These are phyloP conservation scores for Luperina testacea DNA, from an alignment of 2,888 invertebrate species.

Conservation along the genomic window DNA sequence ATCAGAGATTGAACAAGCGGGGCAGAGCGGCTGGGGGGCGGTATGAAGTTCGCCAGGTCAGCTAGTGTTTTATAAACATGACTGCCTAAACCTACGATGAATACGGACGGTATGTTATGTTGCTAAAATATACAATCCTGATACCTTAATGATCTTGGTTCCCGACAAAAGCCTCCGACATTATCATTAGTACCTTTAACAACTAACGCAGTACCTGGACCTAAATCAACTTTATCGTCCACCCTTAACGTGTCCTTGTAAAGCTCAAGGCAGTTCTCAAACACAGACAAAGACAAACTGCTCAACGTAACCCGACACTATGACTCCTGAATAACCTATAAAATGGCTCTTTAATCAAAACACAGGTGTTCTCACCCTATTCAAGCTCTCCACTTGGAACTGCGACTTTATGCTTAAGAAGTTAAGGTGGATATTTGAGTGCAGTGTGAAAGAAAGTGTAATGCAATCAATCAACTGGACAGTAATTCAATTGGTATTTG, in stretches of 20 bases:
- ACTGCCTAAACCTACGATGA: not conserved
- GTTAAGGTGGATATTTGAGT: slow-evolving; percentile 60
- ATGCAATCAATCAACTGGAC: slow-evolving; percentile 73
- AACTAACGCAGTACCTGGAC: slow-evolving; percentile 25
- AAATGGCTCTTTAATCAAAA: slow-evolving; percentile 65
- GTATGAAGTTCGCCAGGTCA: too few species aligned
- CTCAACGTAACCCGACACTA: slow-evolving; percentile 49
- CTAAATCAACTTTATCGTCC: slow-evolving; percentile 48
- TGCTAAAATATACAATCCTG: not conserved
- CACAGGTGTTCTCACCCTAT: slow-evolving; percentile 62
- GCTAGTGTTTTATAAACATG: too few species aligned
- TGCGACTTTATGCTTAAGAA: slow-evolving; percentile 2
- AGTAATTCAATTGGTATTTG: slow-evolving; percentile 71
- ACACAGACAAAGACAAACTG: slow-evolving; percentile 55
- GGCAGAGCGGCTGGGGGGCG: too few species aligned
- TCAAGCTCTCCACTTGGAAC: not conserved
- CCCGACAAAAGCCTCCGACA: not conserved
- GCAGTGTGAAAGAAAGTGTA: slow-evolving; percentile 42
- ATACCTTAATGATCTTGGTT: not conserved
- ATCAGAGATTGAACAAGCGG: too few species aligned
- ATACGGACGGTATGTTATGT: not conserved
- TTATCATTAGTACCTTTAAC: slow-evolving; percentile 11
- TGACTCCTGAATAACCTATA: slow-evolving; percentile 60
- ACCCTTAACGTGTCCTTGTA: slow-evolving; percentile 34
- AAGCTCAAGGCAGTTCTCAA: slow-evolving; percentile 44